Conservation (phyloP, 2,113 vertebrate genomes). For the Lophura nycthemera region DNA sequence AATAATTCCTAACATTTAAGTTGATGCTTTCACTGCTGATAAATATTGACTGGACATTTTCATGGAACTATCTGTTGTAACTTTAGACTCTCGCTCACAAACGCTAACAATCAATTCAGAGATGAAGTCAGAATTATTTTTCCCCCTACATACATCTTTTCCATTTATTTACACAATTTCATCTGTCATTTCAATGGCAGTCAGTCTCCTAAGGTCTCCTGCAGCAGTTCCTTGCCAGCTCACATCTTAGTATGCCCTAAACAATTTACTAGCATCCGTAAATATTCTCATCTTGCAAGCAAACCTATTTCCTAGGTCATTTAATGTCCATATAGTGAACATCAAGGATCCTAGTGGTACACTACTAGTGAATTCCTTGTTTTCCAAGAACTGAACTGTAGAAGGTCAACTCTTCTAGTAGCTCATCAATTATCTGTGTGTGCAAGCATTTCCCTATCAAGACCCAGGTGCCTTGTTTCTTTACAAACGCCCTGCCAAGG, state of each 20-base stretch:
- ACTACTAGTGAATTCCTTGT: not conserved
- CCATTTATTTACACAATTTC: not conserved
- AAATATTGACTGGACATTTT: not conserved
- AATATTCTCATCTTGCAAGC: not conserved
- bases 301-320: not conserved
- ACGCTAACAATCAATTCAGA: not conserved
- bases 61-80: not conserved
- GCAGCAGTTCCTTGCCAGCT: not conserved
- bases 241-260: not conserved
- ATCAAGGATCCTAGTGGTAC: not conserved
- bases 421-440: not conserved
- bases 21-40: not conserved
- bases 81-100: not conserved
- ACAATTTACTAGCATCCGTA: not conserved
- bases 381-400: not conserved
- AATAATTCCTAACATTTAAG: not conserved
- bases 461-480: not conserved
- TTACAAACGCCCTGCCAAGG: not conserved
- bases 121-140: not conserved
- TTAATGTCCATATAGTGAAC: not conserved
- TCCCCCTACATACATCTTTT: not conserved
- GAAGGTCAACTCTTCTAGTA: not conserved
- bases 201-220: not conserved
- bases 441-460: not conserved
- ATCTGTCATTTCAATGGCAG: not conserved